Base-by-base conservation (phyloP, 2,888 invertebrate genomes). In the Acholoe squamosa region DNA sequence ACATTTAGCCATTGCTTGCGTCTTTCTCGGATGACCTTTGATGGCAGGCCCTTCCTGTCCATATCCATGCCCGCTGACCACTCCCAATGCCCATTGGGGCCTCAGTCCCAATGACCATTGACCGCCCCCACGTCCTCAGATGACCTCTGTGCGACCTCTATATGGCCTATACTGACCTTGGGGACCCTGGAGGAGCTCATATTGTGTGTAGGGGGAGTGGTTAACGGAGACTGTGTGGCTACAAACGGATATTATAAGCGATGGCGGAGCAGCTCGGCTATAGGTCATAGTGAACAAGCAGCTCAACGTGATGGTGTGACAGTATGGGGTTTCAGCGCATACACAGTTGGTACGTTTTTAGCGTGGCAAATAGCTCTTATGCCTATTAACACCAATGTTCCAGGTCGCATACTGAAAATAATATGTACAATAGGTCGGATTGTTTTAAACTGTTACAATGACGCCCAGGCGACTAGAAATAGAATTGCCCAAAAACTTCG, bases 141-240 rank as follows among this genome's bases (percentile, higher is more conserved):
- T n/a, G 61, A 61, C 61, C 61, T 61, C n/a, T n/a, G n/a, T n/a
- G 19, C 28, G 71, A 71, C 71, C 71, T 71, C 71, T 14, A 16
- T 14, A 14, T 28, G 71, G 28, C 71, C 71, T 28, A n/a, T 25
- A 71, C 25, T 71, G 71, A 71, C 71, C 71, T 43, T 16, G 43
- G 80, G 31, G 80, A 80, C 33, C 80, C 80, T 33, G 22, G 43
- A n/a, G 80, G 80, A 76, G 80, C 34, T 80, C 34, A 80, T 25
- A 43, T 43, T 80, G 80, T 43, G 22, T 80, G 61, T n/a, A 19
- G 61, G n/a, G 19, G 14, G 22, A 3, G 22, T 7, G 1, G 3
- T 12, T 3, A 19, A 19, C 3, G 61, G n/a, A n/a, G 54, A 10
- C n/a, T n/a, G n/a, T n/a, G 61, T 19, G n/a, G 19, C 12, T 3